phyloP scores from a whole-genome alignment of 1,140 invertebrate genomes.

The Drosophila ogumai region DNA sequence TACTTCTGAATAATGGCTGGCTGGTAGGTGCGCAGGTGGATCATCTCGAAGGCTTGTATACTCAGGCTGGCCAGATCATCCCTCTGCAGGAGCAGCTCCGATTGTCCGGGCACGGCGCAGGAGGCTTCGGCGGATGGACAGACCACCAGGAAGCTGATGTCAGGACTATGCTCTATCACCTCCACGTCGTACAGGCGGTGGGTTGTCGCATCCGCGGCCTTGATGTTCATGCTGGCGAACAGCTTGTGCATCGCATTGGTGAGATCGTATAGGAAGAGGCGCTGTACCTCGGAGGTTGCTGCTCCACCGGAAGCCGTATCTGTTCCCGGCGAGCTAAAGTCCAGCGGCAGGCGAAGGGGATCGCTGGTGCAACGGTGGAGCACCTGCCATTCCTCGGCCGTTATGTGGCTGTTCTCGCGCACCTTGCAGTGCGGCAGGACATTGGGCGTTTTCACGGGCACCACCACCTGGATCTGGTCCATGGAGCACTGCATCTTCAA shows the following conservation, averaged over 20 bases:
- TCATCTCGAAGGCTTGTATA: slow-evolving; percentile 95
- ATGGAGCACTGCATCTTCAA: slow-evolving; percentile 97
- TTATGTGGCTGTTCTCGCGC: slow-evolving; percentile 97
- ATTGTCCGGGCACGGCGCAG: slow-evolving; percentile 95
- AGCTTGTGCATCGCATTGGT: slow-evolving; percentile 89
- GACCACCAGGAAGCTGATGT: slow-evolving; percentile 95
- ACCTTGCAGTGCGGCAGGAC: slow-evolving; percentile 96
- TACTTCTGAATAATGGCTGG: slow-evolving; percentile 94
- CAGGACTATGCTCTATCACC: slow-evolving; percentile 94
- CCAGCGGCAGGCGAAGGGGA: slow-evolving; percentile 85
- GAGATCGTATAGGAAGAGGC: slow-evolving; percentile 91
- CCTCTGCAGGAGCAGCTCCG: slow-evolving; percentile 91
- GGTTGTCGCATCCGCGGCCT: slow-evolving; percentile 87
- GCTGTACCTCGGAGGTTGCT: slow-evolving; percentile 89
- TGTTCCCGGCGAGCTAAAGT: slow-evolving; percentile 85
- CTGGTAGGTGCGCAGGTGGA: slow-evolving; percentile 96
- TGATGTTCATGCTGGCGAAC: slow-evolving; percentile 92
- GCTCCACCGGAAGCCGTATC: slow-evolving; percentile 27
- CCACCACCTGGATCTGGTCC: slow-evolving; percentile 96
- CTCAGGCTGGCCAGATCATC: slow-evolving; percentile 93
- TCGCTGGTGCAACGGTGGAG: slow-evolving; percentile 86
- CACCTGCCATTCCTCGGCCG: slow-evolving; percentile 96
- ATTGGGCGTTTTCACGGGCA: slow-evolving; percentile 95
- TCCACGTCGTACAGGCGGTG: slow-evolving; percentile 95
- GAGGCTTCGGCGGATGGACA: slow-evolving; percentile 95